Base-by-base conservation (phyloP, 2,797 vertebrate species). In the Leptodactylus fallax region DNA sequence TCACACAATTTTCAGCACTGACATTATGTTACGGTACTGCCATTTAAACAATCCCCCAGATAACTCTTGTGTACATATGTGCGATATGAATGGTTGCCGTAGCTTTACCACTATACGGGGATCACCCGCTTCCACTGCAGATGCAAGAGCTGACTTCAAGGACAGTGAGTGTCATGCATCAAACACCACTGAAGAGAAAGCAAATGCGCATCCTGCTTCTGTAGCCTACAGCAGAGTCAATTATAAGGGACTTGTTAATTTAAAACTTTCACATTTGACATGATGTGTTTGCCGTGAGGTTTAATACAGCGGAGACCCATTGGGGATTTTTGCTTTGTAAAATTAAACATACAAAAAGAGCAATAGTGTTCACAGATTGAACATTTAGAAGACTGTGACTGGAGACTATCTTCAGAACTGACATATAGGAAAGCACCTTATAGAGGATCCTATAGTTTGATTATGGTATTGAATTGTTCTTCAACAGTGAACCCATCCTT, bases 221-320 rank as follows among this genome's bases (percentile, higher is more conserved):
- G 55, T 67, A 63, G 84, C 85, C 85, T 79, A 69, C 61, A 79
- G 85, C 85, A 47, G 25, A 81, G 77, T 79, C 85, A 86, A 86
- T 86, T 80, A 86, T 72, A 86, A 60, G 78, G 69, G 81, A 67
- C 78, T 86, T 86, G 78, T 86, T 86, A 86, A 86, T 86, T 72
- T 56, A 71, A 47, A 80, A 81, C 63, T 81, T 86, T 86, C 67
- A 86, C 65, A 86, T 86, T 81, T 86, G 85, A 86, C 85, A 86
- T 86, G 77, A 86, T 81, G 49, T 86, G 65, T 67, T 72, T 86
- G 77, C 85, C 78, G n/a, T 45, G 60, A 86, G 77, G 85, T 60
- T 72, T 63, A 72, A 79, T 67, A 80, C 79, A 80, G 56, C 13
- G 27, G 49, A 79, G 58, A 86, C 78, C 78, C 79, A 58, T n/a